These are phyloP conservation scores for Oryzias sinensis DNA, from an alignment of 2,797 vertebrate genomes.

Conservation along the genomic window DNA sequence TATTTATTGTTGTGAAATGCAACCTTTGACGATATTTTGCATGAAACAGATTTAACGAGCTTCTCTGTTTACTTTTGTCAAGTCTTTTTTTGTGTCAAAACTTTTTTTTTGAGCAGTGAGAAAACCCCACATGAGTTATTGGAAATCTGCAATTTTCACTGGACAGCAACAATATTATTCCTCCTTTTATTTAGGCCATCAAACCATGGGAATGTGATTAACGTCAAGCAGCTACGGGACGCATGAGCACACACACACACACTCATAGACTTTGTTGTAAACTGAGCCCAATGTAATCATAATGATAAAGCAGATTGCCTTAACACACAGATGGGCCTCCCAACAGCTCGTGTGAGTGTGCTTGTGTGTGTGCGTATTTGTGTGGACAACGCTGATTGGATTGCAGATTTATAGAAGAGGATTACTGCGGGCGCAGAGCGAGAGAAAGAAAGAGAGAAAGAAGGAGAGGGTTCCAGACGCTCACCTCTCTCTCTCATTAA, in stretches of 20 bases:
- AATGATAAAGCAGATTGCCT: slow-evolving; percentile 87
- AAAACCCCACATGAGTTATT: slow-evolving; percentile 39
- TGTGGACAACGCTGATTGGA: slow-evolving; percentile 76
- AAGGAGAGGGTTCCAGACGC: slow-evolving; percentile 62
- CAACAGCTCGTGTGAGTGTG: slow-evolving; percentile 67
- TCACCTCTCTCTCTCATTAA: slow-evolving; percentile 72
- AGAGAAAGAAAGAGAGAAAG: slow-evolving; percentile 37
- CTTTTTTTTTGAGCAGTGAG: slow-evolving; percentile 3
- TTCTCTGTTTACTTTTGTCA: too few relatives aligned
- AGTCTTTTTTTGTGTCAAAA: background rate
- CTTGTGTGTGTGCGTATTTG: slow-evolving; percentile 48
- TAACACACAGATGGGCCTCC: slow-evolving; percentile 85
- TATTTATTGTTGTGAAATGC: background rate
- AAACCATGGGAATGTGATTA: slow-evolving; percentile 76
- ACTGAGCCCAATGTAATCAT: slow-evolving; percentile 85
- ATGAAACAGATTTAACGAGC: too few relatives aligned
- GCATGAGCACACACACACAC: slow-evolving; percentile 32
- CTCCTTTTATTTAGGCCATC: slow-evolving; percentile 73
- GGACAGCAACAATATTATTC: slow-evolving; percentile 62
- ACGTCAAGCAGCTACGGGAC: slow-evolving; percentile 58
- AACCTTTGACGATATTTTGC: too few relatives aligned
- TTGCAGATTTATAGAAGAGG: slow-evolving; percentile 79
- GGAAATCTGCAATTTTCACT: slow-evolving; percentile 48
- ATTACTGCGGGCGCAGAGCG: slow-evolving; percentile 70
- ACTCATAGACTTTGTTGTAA: slow-evolving; percentile 77